These are phyloP conservation scores for Luperina testacea DNA, from an alignment of 2,888 invertebrate species.

Conservation along the genomic window DNA sequence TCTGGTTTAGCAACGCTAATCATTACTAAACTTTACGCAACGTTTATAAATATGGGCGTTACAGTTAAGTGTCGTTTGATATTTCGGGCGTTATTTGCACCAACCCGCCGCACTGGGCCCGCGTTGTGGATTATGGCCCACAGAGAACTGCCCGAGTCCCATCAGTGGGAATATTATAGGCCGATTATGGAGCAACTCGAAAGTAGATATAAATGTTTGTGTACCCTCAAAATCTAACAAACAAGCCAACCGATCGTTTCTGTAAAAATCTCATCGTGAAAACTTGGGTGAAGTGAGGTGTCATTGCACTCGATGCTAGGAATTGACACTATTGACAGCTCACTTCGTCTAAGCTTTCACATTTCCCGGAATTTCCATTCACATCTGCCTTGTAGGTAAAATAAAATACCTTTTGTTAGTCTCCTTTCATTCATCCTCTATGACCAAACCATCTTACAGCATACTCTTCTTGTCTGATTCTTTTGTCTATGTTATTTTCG, in stretches of 20 bases:
- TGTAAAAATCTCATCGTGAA: background rate
- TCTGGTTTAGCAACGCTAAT: too few relatives aligned
- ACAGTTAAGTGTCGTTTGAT: background rate
- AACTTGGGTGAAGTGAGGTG: too few relatives aligned
- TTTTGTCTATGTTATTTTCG: background rate
- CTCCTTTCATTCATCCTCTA: background rate
- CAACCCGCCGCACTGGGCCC: background rate
- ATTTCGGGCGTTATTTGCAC: background rate
- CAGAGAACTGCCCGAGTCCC: background rate
- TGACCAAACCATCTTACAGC: background rate
- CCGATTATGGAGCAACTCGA: background rate
- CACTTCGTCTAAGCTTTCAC: background rate
- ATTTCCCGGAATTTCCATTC: background rate
- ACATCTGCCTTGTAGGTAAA: background rate
- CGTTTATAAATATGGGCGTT: too few relatives aligned
- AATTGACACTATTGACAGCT: too few relatives aligned
- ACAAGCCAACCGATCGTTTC: background rate
- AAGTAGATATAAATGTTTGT: background rate
- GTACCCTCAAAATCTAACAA: background rate
- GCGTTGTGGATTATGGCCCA: background rate
- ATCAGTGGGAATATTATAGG: too few relatives aligned
- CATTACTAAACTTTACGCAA: too few relatives aligned
- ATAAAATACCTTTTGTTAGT: background rate
- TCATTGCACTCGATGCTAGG: too few relatives aligned
- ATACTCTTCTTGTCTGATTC: background rate